Evolutionary conservation across 1,140 invertebrate genomes (phyloP).

Genomic region (Caenorhabditis latens): DNA sequence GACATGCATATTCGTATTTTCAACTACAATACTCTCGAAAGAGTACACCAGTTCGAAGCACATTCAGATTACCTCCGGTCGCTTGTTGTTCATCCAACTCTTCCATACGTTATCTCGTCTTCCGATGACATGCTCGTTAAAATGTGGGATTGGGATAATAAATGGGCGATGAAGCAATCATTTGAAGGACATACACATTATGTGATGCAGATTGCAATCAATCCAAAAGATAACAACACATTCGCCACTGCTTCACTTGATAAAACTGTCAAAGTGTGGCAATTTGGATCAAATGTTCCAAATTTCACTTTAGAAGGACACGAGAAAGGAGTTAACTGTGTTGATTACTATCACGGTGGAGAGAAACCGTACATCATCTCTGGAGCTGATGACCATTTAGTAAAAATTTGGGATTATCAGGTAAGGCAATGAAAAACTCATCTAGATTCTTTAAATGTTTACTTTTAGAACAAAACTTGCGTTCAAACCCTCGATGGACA

Average conservation of each 20-base stretch:
- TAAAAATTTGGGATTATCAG: constrained; percentile 99
- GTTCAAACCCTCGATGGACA: constrained; percentile 98
- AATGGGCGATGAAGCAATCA: constrained; percentile 95
- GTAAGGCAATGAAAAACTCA: background rate
- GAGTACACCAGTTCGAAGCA: constrained; percentile 95
- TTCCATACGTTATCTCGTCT: constrained; percentile 94
- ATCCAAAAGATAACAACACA: constrained; percentile 99
- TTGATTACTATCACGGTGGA: constrained; percentile 99
- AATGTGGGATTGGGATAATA: constrained; percentile 99
- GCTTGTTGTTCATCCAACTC: constrained; percentile 96
- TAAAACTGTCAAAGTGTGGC: constrained; percentile 95
- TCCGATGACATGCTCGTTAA: constrained; percentile 99
- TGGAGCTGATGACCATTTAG: constrained; percentile 94
- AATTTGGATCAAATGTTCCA: constrained; percentile 92
- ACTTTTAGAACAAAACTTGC: constrained; percentile 90
- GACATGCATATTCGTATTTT: constrained; percentile 88
- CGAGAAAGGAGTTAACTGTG: constrained; percentile 98
- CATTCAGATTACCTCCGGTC: constrained; percentile 97
- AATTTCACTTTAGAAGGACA: constrained; percentile 99
- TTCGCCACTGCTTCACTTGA: constrained; percentile 98
- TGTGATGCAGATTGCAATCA: constrained; percentile 99
- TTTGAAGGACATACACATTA: constrained; percentile 99
- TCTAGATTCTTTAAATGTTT: background rate
- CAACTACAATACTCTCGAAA: constrained; percentile 98
- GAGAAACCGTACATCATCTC: constrained; percentile 99